phyloP scores from a whole-genome alignment of 2,888 invertebrate genomes.

The Hypercompe scribonia region DNA sequence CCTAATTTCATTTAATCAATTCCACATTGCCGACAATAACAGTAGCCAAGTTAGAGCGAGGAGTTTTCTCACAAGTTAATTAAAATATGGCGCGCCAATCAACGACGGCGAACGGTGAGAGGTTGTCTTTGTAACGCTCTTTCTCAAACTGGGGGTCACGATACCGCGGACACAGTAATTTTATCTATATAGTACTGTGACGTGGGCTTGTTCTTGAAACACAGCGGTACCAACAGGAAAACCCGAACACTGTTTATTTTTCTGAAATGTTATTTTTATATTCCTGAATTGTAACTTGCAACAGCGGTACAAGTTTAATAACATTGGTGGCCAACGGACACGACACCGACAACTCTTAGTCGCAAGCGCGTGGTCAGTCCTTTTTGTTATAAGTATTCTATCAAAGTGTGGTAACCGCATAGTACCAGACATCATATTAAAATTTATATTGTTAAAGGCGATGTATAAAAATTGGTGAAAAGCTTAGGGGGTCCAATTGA shows the following conservation, averaged over 20 bases:
- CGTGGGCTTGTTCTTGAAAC: too few species aligned
- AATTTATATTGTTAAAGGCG: not conserved
- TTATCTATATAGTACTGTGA: too few species aligned
- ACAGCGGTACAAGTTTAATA: not conserved
- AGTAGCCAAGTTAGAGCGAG: conserved; percentile 48
- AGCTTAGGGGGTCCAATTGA: not conserved
- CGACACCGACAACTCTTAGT: not conserved
- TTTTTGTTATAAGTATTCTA: too few species aligned
- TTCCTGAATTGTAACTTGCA: not conserved
- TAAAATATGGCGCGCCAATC: conserved; percentile 61
- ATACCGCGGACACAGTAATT: too few species aligned
- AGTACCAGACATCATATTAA: too few species aligned
- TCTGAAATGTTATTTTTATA: not conserved
- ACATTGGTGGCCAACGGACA: not conserved
- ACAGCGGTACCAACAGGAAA: not conserved
- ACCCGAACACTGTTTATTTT: not conserved
- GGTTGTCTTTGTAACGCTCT: conserved; percentile 23
- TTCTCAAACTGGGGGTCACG: conserved; percentile 10
- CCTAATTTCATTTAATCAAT: conserved; percentile 47
- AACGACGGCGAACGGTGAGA: conserved; percentile 40
- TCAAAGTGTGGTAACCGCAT: too few species aligned
- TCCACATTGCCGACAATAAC: conserved; percentile 35
- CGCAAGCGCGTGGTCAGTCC: too few species aligned
- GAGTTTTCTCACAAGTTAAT: conserved; percentile 63
- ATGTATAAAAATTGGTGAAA: not conserved